Base-by-base conservation (phyloP, 2,888 invertebrate genomes). In the Protonemura montana region DNA sequence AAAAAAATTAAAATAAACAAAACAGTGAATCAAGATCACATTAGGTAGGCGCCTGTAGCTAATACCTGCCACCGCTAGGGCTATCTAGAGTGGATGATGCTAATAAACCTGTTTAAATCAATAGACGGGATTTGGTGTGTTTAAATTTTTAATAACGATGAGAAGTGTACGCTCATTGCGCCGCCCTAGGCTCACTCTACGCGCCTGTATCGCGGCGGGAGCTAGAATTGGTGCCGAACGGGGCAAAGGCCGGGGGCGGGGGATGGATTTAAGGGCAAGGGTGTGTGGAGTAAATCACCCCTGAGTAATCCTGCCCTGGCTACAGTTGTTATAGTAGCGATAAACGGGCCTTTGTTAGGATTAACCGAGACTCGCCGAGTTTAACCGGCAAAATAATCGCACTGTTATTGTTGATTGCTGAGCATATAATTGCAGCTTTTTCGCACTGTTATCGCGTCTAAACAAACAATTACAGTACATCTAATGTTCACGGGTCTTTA, bases 401-500 rank as follows among this genome's bases (percentile, higher is more conserved):
- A 26, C 82, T 30, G 41, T 82, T 82, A 82, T 82, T 82, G 82
- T 82, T 82, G 82, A 82, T 82, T 41, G 41, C 27, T 82, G 82
- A 82, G 82, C 30, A 42, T 82, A 82, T 82, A 82, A 82, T 82
- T 41, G 82, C 26, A 82, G 82, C 82, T 82, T 82, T 82, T 82
- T 82, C 59, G n/a, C 82, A 41, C 82, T 42, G 82, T 82, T 82
- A 82, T 82, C 82, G 82, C 82, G 26, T 26, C 41, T 82, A 41
- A 30, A 82, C 41, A 82, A 82, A 82, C 82, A 82, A 82, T 82
- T 82, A 82, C 82, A 82, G 25, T 82, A 42, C 42, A 41, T 42
- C 41, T 41, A 82, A 82, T 41, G 82, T 82, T 82, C 82, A 82
- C 35, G 82, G 82, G 82, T 41, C 82, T 41, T 82, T 82, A 82